phyloP scores from a whole-genome alignment of 2,888 invertebrate genomes.

The Agonum fuliginosum region DNA sequence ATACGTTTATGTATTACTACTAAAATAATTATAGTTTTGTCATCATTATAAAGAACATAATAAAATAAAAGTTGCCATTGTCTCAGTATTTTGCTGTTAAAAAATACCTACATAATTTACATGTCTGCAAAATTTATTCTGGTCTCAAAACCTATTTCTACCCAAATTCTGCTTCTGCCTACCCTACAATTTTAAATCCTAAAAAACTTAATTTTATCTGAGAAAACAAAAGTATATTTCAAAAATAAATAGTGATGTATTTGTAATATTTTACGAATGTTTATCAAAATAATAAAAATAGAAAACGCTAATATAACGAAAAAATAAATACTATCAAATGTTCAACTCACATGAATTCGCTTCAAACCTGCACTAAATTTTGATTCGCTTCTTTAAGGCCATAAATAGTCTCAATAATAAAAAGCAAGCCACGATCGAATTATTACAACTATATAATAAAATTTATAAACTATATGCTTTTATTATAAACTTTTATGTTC shows the following conservation, averaged over 20 bases:
- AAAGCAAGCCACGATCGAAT: conserved; percentile 54
- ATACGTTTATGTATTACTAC: conserved; percentile 1
- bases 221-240: conserved; percentile 1
- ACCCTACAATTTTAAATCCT: conserved; percentile 26
- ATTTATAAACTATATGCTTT: conserved; percentile 49
- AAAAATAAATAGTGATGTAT: conserved; percentile 36
- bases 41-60: conserved; percentile 13
- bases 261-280: conserved; percentile 33
- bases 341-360: conserved; percentile 37
- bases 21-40: conserved; percentile 27
- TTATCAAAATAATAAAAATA: conserved; percentile 30
- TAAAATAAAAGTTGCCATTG: conserved; percentile 37
- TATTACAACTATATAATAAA: conserved; percentile 29
- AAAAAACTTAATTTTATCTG: conserved; percentile 26
- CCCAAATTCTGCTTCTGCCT: conserved; percentile 8
- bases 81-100: conserved; percentile 15
- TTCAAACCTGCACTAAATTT: conserved; percentile 53
- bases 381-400: conserved; percentile 58
- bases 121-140: conserved; percentile 11
- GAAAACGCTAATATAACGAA: conserved; percentile 38
- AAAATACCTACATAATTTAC: conserved; percentile 21
- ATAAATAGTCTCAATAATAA: conserved; percentile 56
- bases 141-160: conserved; percentile 32
- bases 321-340: conserved; percentile 56
- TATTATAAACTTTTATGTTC: conserved; percentile 4